A percentile compares a stretch with the other conserved stretches of the same genome.
These are phyloP conservation scores for Rhipidura dahli DNA, from an alignment of 2,113 vertebrate species.

Conservation along the genomic window DNA sequence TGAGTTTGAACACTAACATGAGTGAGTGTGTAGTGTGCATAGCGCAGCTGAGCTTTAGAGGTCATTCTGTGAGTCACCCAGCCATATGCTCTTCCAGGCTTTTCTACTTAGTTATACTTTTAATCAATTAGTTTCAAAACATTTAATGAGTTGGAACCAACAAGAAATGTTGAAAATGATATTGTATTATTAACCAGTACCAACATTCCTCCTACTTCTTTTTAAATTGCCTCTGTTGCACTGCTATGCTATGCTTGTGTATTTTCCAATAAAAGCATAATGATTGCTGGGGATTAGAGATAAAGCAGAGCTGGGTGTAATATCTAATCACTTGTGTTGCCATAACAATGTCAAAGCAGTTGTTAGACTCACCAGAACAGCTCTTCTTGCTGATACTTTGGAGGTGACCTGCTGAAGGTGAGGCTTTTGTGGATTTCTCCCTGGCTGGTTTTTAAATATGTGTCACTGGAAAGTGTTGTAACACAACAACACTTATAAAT, in stretches of 20 bases:
- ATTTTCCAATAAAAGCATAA: not conserved
- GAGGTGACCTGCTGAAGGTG: constrained; percentile 15
- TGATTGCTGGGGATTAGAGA: not conserved
- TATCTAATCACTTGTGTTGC: constrained; percentile 16
- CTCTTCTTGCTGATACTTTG: not conserved
- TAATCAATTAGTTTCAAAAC: not conserved
- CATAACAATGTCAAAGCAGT: constrained; percentile 17
- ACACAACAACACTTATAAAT: not conserved
- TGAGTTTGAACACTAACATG: not conserved
- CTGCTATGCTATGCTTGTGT: not conserved
- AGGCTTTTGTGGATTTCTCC: not conserved
- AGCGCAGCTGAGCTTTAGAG: not conserved
- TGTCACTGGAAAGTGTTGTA: not conserved
- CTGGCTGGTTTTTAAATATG: not conserved
- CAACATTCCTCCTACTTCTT: not conserved
- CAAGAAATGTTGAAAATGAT: not conserved
- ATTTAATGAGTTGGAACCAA: not conserved
- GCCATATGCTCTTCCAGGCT: constrained; percentile 13
- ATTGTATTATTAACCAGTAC: not conserved
- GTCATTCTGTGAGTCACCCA: not conserved
- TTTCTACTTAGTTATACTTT: not conserved
- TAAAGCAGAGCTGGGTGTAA: not conserved
- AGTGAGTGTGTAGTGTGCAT: not conserved
- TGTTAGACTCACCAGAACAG: not conserved
- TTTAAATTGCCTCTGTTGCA: not conserved